phyloP scores from a whole-genome alignment of 1,140 invertebrate species.

The Wasmannia auropunctata region DNA sequence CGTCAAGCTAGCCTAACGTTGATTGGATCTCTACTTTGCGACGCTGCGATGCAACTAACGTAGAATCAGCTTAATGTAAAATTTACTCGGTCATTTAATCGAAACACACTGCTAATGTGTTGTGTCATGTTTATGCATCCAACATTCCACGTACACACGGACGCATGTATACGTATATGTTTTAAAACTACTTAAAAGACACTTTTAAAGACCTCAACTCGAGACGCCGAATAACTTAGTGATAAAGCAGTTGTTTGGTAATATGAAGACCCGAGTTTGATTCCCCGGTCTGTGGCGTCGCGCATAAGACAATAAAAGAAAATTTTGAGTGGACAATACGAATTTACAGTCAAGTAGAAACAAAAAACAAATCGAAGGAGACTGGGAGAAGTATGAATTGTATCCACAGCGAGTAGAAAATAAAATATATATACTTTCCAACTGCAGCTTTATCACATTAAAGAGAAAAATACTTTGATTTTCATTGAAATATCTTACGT shows the following conservation, averaged over 20 bases:
- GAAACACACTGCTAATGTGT: neutral
- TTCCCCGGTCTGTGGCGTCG: too few relatives aligned
- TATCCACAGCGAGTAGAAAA: neutral
- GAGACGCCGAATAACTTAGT: neutral
- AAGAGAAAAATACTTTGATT: neutral
- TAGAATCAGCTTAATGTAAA: too few relatives aligned
- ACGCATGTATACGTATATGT: too few relatives aligned
- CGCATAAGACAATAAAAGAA: neutral
- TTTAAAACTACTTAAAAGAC: too few relatives aligned
- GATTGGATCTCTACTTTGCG: too few relatives aligned
- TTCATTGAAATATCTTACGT: neutral
- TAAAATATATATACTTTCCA: too few relatives aligned
- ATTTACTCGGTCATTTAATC: neutral
- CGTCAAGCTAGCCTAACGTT: too few relatives aligned
- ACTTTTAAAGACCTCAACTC: neutral
- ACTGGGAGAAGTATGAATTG: neutral
- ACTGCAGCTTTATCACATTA: neutral
- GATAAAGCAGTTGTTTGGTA: neutral
- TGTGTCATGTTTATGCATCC: too few relatives aligned
- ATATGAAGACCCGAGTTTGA: neutral
- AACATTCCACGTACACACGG: too few relatives aligned
- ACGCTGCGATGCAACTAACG: too few relatives aligned
- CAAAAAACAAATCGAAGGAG: neutral
- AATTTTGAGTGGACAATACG: neutral
- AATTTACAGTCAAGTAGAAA: neutral